Conservation (phyloP, 2,113 vertebrate species). For the Vimba vimba region DNA sequence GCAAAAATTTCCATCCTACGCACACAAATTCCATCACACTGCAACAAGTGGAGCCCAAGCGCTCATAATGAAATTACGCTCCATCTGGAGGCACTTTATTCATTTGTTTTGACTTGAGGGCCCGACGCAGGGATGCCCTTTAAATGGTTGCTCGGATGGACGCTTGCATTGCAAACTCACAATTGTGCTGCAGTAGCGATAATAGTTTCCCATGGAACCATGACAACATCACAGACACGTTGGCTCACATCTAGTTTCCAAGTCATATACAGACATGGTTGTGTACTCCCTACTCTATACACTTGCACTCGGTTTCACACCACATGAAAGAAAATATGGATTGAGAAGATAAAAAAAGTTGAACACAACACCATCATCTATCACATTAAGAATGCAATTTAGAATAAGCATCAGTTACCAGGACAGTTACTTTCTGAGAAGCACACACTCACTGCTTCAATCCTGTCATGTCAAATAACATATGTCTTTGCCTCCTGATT, state of each 20-base stretch:
- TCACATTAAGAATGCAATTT: background rate
- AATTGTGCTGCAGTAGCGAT: background rate
- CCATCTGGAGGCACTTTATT: constrained; percentile 50
- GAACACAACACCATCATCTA: background rate
- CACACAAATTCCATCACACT: constrained; percentile 42
- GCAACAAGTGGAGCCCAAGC: constrained; percentile 37
- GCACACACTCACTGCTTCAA: background rate
- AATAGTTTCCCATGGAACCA: constrained; percentile 50
- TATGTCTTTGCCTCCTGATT: constrained; percentile 53
- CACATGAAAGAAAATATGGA: background rate
- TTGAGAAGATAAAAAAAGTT: background rate
- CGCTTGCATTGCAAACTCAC: constrained; percentile 20
- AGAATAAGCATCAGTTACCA: background rate
- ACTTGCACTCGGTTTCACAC: background rate
- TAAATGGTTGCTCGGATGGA: background rate
- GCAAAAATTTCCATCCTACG: constrained; percentile 52
- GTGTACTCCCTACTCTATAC: background rate
- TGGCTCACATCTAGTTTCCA: constrained; percentile 57
- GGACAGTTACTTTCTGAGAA: background rate
- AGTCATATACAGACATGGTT: background rate
- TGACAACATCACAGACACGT: constrained; percentile 66
- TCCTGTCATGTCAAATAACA: constrained; percentile 37
- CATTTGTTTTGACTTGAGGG: constrained; percentile 43
- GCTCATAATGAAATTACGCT: constrained; percentile 33
- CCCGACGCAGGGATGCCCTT: background rate